These are phyloP conservation scores for Pemphigus obesinymphae DNA, from an alignment of 1,140 invertebrate species.

Conservation along the genomic window DNA sequence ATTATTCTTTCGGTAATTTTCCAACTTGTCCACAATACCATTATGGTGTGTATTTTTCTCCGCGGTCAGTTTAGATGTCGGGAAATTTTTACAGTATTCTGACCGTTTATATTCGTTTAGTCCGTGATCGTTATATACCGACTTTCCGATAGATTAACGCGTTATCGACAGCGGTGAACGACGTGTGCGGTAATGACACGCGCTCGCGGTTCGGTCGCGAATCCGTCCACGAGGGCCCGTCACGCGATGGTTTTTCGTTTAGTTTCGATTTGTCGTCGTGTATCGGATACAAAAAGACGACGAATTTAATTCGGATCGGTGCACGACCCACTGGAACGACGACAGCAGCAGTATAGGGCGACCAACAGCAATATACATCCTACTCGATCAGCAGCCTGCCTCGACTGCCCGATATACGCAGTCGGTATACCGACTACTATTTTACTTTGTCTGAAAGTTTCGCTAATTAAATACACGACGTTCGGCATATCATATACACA, in stretches of 20 bases:
- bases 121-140: too few relatives aligned
- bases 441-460: slow-evolving; percentile 2
- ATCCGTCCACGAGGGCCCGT: too few relatives aligned
- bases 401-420: background rate
- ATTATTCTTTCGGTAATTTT: too few relatives aligned
- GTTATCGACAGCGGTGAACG: background rate
- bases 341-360: too few relatives aligned
- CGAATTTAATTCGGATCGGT: background rate
- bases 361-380: background rate
- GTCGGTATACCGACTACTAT: background rate
- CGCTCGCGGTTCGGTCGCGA: background rate
- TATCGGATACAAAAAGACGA: background rate
- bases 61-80: too few relatives aligned
- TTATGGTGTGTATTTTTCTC: too few relatives aligned
- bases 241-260: background rate
- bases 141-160: too few relatives aligned
- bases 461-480: slow-evolving; percentile 28
- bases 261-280: background rate
- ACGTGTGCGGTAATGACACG: slow-evolving; percentile 5
- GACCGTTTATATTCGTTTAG: too few relatives aligned
- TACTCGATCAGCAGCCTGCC: background rate
- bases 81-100: too few relatives aligned
- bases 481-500: background rate
- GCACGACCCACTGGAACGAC: too few relatives aligned
- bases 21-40: too few relatives aligned